These are phyloP conservation scores for Nymphalis io DNA, from an alignment of 1,140 invertebrate genomes.

Conservation along the genomic window DNA sequence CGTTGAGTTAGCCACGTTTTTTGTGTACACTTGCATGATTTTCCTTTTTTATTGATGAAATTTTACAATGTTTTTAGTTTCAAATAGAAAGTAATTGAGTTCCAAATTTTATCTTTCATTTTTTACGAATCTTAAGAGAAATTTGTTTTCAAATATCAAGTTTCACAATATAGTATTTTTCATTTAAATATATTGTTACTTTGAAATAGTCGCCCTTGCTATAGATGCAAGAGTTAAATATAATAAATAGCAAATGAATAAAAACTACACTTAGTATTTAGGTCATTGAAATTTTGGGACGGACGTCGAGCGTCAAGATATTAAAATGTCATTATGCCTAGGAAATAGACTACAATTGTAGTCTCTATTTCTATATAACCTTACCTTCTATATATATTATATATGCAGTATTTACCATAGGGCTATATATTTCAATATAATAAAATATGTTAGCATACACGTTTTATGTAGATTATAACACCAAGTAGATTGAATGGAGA, in stretches of 20 bases:
- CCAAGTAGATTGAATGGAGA: too few relatives aligned
- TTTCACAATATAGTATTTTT: too few relatives aligned
- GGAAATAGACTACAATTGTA: conserved; percentile 6
- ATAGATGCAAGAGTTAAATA: conserved; percentile 32
- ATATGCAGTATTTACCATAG: too few relatives aligned
- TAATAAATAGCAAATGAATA: conserved; percentile 31
- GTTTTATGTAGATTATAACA: too few relatives aligned
- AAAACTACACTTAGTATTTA: conserved; percentile 30
- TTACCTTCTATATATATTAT: background rate
- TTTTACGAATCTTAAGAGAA: background rate
- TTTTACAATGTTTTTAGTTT: background rate
- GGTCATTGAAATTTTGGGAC: conserved; percentile 32
- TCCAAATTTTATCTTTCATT: background rate
- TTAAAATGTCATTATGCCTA: conserved; percentile 25
- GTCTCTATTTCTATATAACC: background rate
- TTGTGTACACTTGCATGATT: conserved; percentile 11
- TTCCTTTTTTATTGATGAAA: background rate
- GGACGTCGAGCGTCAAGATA: conserved; percentile 11
- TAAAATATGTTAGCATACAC: too few relatives aligned
- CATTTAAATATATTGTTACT: background rate
- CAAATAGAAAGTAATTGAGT: background rate
- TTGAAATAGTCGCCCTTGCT: conserved; percentile 22
- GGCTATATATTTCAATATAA: too few relatives aligned
- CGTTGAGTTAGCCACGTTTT: background rate
- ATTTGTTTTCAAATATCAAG: background rate